Base-by-base conservation (phyloP, 1,140 invertebrate genomes). In the Trichonephila clavipes region DNA sequence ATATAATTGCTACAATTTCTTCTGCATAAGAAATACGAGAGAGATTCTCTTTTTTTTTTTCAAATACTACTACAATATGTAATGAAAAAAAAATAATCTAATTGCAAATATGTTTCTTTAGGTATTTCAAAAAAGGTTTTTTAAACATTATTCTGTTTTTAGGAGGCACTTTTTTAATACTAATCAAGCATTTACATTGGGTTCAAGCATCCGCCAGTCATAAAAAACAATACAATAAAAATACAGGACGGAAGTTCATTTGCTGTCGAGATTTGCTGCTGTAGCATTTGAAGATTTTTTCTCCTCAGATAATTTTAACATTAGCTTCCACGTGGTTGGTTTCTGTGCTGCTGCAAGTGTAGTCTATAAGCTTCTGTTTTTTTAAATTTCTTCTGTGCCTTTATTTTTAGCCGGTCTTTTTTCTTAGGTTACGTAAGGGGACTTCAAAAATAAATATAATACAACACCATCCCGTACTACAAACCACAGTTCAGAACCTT, bases 231-330 rank as follows among this genome's bases (percentile, higher is more conserved):
- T 19, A 64, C 16, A 6, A 64, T 21, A 64, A 64, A 64, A 19
- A 64, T 21, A 18, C 16, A 0, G 7, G 34, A 40, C 18, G 18
- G 16, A 28, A 19, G 72, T 77, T 77, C 72, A 34, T 77, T 51
- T 16, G 61, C 7, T 62, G n/a, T 8, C 4, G 59, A 18, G 85
- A 87, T 64, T 1, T 87, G 85, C 61, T 64, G 24, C 59, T 14
- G 19, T 64, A 64, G 24, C 85, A 34, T 16, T 34, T 87, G 16
- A 18, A 87, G 1, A 61, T 34, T 21, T 19, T n/a, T 58, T 34
- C 59, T 19, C 40, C 19, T 24, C 19, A 83, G 82, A 58, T 83
- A 83, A 83, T 83, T 83, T 58, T 83, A 83, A 58, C 82, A 83
- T 58, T 44, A 59, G n/a, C 82, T 83, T 59, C 44, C n/a, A 18